These are phyloP conservation scores for Erebia aethiops DNA, from an alignment of 2,888 invertebrate genomes.

Conservation along the genomic window DNA sequence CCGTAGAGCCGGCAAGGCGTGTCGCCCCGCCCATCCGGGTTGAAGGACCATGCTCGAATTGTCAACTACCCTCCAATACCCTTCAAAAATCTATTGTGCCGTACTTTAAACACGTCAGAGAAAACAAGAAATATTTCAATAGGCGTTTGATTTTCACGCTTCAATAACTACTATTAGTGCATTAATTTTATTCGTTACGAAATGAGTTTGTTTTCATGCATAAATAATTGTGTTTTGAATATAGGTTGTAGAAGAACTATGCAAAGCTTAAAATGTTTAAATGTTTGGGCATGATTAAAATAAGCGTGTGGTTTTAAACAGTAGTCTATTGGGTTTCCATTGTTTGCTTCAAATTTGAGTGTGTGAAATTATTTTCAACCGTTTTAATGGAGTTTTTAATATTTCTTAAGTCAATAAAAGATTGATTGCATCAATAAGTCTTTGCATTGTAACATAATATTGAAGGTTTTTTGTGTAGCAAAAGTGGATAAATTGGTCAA, in stretches of 20 bases:
- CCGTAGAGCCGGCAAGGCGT: constrained; percentile 60
- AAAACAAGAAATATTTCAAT: constrained; percentile 35
- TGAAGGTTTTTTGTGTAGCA: no score
- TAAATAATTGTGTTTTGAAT: constrained; percentile 11
- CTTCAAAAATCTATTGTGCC: constrained; percentile 37
- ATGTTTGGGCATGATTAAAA: neutral
- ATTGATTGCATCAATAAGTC: no score
- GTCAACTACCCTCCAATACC: constrained; percentile 57
- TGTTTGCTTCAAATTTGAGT: neutral
- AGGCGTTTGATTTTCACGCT: constrained; percentile 36
- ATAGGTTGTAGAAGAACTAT: neutral
- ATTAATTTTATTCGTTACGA: constrained; percentile 14
- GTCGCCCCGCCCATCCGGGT: constrained; percentile 63
- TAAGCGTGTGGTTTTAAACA: neutral
- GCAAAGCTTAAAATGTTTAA: neutral
- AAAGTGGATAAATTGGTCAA: no score
- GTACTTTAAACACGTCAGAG: constrained; percentile 31
- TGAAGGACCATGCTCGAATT: constrained; percentile 60
- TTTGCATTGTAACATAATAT: no score
- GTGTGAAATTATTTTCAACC: neutral
- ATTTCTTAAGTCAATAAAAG: no score
- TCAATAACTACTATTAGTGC: constrained; percentile 36
- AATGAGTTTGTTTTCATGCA: constrained; percentile 17
- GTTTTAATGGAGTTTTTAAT: no score
- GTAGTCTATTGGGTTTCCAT: neutral